These are phyloP conservation scores for Sesia apiformis DNA, from an alignment of 2,888 invertebrate species.

Conservation along the genomic window DNA sequence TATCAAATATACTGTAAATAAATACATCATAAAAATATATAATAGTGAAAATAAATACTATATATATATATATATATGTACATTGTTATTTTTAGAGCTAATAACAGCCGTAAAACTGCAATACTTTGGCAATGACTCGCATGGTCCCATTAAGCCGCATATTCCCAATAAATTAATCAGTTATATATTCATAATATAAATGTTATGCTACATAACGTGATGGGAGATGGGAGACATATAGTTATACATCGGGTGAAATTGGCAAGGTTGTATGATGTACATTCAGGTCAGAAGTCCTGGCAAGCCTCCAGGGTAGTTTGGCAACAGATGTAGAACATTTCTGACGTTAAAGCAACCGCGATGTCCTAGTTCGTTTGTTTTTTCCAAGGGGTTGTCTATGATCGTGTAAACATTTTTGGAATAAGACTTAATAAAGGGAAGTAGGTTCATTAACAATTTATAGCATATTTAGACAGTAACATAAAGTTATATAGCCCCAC, in stretches of 20 bases:
- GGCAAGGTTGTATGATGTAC: conserved; percentile 9
- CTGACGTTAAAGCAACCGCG: conserved; percentile 29
- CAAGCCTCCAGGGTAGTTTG: conserved; percentile 42
- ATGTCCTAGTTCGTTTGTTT: conserved; percentile 22
- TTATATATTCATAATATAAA: too few relatives aligned
- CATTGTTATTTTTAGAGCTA: too few relatives aligned
- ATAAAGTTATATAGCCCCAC: too few relatives aligned
- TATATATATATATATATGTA: too few relatives aligned
- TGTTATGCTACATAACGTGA: not conserved
- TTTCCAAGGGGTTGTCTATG: not conserved
- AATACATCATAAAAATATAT: too few relatives aligned
- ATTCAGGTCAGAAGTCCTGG: conserved; percentile 32
- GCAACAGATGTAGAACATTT: conserved; percentile 48
- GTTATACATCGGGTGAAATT: not conserved
- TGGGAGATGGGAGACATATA: not conserved
- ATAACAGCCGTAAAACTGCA: too few relatives aligned
- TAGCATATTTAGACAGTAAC: not conserved
- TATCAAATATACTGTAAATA: too few relatives aligned
- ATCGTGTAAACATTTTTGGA: not conserved
- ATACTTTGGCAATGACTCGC: too few relatives aligned
- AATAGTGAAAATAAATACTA: too few relatives aligned
- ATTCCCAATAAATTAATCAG: too few relatives aligned
- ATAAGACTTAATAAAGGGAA: not conserved
- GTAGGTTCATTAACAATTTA: not conserved
- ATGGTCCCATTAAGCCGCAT: too few relatives aligned